phyloP scores from a whole-genome alignment of 2,797 vertebrate genomes.

The Garrulus glandarius region DNA sequence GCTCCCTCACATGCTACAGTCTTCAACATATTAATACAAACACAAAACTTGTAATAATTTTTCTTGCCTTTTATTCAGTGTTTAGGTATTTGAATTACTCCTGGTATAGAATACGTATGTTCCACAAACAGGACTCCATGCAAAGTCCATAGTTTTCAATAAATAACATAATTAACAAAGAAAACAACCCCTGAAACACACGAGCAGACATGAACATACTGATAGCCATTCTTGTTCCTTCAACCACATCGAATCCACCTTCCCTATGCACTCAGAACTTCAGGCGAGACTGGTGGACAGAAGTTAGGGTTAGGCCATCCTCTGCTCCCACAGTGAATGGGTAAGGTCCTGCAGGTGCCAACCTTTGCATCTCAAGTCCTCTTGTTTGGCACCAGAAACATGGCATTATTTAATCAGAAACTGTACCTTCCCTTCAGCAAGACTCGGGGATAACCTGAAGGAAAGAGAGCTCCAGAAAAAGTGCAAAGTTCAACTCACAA shows the following conservation, averaged over 20 bases:
- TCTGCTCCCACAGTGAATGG: not conserved
- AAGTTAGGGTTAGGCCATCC: not conserved
- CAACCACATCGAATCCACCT: not conserved
- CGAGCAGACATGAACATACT: rapidly evolving
- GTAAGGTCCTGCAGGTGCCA: not conserved
- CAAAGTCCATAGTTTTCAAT: not conserved
- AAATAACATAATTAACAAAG: not conserved
- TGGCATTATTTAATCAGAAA: not conserved
- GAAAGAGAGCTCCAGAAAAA: not conserved
- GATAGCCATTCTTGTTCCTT: not conserved
- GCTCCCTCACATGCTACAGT: not conserved
- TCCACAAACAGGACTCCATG: not conserved
- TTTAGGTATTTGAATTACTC: not conserved
- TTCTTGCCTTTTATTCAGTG: not conserved
- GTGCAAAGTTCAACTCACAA: not conserved
- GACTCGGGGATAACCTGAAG: not conserved
- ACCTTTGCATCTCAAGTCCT: not conserved
- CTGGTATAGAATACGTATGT: not conserved
- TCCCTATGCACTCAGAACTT: not conserved
- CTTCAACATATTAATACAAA: not conserved
- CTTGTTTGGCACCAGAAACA: not conserved
- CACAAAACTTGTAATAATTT: not conserved
- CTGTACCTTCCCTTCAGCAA: not conserved
- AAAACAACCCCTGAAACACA: not conserved
- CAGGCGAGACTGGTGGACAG: not conserved